A percentile compares a stretch with the other conserved stretches of the same genome.
phyloP scores from a whole-genome alignment of 2,797 vertebrate genomes.

The Rhinoraja longicauda region DNA sequence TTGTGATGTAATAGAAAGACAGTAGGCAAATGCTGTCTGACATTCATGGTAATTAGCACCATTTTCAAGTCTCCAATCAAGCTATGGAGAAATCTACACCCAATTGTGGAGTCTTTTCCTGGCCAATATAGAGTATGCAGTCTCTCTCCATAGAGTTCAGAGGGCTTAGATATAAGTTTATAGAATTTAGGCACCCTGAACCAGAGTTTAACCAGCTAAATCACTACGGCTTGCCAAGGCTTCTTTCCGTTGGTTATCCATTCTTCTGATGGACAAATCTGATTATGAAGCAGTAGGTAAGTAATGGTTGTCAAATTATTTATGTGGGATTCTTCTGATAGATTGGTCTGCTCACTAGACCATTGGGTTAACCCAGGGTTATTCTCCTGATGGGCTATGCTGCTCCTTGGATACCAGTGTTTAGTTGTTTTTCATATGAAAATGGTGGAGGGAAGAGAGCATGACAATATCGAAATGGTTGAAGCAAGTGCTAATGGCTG shows the following conservation, averaged over 20 bases:
- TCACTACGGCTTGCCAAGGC: neutral
- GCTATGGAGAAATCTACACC: neutral
- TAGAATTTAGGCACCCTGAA: neutral
- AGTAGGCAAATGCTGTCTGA: neutral
- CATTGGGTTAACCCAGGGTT: no score
- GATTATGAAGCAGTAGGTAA: no score
- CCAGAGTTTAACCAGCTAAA: neutral
- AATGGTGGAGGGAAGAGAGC: no score
- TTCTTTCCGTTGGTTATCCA: neutral
- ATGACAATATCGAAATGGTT: neutral
- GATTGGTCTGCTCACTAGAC: neutral
- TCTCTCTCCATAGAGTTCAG: slow-evolving; percentile 9
- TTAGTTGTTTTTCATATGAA: neutral
- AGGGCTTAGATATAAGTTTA: neutral
- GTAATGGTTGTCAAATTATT: neutral
- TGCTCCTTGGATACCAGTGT: neutral
- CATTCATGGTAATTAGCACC: neutral
- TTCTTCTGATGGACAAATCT: neutral
- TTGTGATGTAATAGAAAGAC: slow-evolving; percentile 37
- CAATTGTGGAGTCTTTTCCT: neutral
- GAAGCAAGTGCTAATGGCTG: neutral
- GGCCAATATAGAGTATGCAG: slow-evolving; percentile 22
- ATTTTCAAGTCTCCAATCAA: slow-evolving; percentile 22
- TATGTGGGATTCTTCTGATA: neutral
- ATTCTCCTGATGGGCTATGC: neutral